Evolutionary conservation across 2,113 vertebrate species (phyloP), one percentile per base, ranked within the genome.

Genomic region (Stictonetta naevosa): DNA sequence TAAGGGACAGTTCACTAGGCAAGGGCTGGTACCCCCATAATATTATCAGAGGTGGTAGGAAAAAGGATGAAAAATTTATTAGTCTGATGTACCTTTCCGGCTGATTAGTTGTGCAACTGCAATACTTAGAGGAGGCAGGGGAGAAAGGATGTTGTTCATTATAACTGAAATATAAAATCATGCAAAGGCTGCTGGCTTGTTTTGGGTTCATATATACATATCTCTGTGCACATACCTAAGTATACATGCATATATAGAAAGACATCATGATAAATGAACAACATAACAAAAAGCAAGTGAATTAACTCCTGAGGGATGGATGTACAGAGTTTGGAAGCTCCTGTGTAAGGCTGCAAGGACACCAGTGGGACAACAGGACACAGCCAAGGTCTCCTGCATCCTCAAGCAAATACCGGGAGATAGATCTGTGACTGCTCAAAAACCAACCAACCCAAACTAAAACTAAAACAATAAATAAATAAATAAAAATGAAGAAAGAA

Each of bases 161-260:
- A 8, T 36, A 71, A 83, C 0, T 81, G 68, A 83, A 91, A 88
- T 40, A 40, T 67, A 19, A 21, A 80, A 13, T 18, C 56, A 44
- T 77, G 48, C 28, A 50, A 83, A 81, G 69, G 52, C 21, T 77
- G 7, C 40, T 77, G 50, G 11, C 46, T 69, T 83, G 19, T 59
- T 88, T 58, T 82, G n/a, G 4, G 15, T 44, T 77, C 62, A 18
- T 50, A 50, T 4, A 44, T 11, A 44, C 4, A 64, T 11, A 36
- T 2, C 13, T 36, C 59, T 7, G 18, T 13, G 14, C 5, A 34
- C 33, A 11, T 22, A 10, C 28, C 50, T 18, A 28, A 8, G 26
- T 5, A n/a, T 1, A 68, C 2, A 38, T 3, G 80, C 1, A 38
- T 0, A 28, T 4, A 50, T 3, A 67, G 19, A 69, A 81, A 59